A percentile compares a stretch with the other conserved stretches of the same genome.
phyloP scores from a whole-genome alignment of 2,888 invertebrate species.

The Mimachlamys varia region DNA sequence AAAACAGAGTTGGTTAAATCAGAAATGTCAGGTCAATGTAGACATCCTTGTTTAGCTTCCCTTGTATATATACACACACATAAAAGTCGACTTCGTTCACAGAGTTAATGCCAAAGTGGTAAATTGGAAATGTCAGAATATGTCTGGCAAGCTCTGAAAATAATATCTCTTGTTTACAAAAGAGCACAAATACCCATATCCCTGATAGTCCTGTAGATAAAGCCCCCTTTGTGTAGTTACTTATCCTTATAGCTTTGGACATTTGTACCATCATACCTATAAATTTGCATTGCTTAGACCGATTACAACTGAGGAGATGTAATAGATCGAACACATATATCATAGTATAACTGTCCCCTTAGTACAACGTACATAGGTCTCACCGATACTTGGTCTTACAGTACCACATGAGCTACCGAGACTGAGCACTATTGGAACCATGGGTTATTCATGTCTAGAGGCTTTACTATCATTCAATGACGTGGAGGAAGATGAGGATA shows the following conservation, averaged over 20 bases:
- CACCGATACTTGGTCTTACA: not conserved
- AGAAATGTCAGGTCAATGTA: too few relatives aligned
- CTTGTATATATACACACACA: not conserved
- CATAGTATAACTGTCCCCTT: not conserved
- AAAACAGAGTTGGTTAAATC: too few relatives aligned
- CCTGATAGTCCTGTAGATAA: not conserved
- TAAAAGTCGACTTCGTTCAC: not conserved
- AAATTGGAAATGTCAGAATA: slow-evolving; percentile 9
- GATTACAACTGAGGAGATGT: not conserved
- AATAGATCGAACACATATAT: not conserved
- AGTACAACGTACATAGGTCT: not conserved
- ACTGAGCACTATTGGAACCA: not conserved
- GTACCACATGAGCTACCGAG: too few relatives aligned
- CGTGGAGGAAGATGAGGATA: not conserved
- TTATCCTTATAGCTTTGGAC: not conserved
- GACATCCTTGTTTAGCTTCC: not conserved
- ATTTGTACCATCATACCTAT: not conserved
- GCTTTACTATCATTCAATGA: not conserved
- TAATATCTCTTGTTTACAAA: not conserved
- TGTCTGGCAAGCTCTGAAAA: not conserved
- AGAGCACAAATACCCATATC: not conserved
- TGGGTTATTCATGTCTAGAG: not conserved
- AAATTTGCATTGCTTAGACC: not conserved
- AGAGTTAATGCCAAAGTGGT: not conserved
- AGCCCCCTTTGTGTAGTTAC: not conserved